Percentiles rank a stretch among this genome's conserved stretches.
Evolutionary conservation across 2,797 vertebrate genomes (phyloP).

Genomic region (Propithecus deckenii): DNA sequence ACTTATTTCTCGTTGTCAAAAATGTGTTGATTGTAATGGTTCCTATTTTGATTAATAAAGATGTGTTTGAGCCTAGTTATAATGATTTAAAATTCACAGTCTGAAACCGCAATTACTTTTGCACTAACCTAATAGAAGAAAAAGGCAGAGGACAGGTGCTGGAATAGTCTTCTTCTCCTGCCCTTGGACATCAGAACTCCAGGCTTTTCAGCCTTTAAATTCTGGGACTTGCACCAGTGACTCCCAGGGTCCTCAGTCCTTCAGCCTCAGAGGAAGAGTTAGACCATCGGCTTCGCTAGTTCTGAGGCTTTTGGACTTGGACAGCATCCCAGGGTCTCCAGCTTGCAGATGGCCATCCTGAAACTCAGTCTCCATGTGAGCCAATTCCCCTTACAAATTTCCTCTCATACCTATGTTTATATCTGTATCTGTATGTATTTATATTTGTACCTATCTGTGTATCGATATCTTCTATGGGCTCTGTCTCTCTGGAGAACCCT

Average conservation of each 20-base stretch:
- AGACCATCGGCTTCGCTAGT: not conserved
- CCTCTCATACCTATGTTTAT: not conserved
- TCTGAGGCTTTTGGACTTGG: not conserved
- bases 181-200: not conserved
- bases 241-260: not conserved
- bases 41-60: too few relatives aligned
- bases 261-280: not conserved
- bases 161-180: not conserved
- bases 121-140: too few relatives aligned
- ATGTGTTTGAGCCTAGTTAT: too few relatives aligned
- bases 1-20: too few relatives aligned
- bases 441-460: not conserved
- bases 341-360: not conserved
- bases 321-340: not conserved
- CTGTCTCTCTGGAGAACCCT: not conserved
- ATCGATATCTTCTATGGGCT: not conserved
- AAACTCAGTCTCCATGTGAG: not conserved
- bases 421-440: not conserved
- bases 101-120: too few relatives aligned
- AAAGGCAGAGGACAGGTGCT: too few relatives aligned
- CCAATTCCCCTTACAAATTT: not conserved
- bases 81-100: not conserved
- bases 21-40: too few relatives aligned
- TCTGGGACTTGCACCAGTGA: not conserved
- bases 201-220: not conserved